Percentiles rank a stretch among this genome's conserved stretches.
Conservation (phyloP, 2,797 vertebrate genomes). For the Bovichtus variegatus region DNA sequence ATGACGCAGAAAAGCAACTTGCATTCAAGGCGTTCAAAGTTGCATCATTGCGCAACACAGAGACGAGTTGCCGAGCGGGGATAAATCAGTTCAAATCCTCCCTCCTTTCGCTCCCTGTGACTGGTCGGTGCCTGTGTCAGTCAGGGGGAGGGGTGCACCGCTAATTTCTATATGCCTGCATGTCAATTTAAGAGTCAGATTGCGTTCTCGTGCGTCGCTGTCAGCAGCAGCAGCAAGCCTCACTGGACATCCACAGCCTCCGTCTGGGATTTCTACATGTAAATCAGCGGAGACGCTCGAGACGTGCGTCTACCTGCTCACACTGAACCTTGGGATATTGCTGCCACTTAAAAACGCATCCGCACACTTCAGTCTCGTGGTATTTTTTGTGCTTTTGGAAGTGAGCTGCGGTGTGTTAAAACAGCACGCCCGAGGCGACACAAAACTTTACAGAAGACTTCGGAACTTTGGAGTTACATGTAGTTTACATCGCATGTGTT, state of each 20-base stretch:
- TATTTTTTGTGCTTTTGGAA: conserved; percentile 3
- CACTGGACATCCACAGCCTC: conserved; percentile 23
- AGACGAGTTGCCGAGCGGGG: conserved; percentile 41
- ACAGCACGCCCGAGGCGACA: conserved; percentile 1
- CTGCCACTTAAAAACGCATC: conserved; percentile 34
- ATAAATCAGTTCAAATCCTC: conserved; percentile 66
- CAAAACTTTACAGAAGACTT: conserved; percentile 49
- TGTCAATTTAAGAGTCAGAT: conserved; percentile 82
- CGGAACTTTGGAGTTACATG: conserved; percentile 59
- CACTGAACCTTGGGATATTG: conserved; percentile 46
- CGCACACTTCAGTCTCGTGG: conserved; percentile 47
- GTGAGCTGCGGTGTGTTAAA: conserved; percentile 31
- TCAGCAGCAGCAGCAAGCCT: conserved; percentile 41
- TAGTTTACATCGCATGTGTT: conserved; percentile 32
- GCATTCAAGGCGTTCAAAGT: conserved; percentile 42
- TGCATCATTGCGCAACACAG: conserved; percentile 75
- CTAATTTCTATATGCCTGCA: conserved; percentile 80
- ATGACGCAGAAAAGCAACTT: conserved; percentile 37
- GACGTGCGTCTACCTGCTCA: conserved; percentile 54
- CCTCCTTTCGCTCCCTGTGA: conserved; percentile 76
- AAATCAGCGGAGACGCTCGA: conserved; percentile 31
- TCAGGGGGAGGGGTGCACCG: conserved; percentile 79
- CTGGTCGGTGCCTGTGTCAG: conserved; percentile 79
- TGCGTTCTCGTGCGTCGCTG: conserved; percentile 69
- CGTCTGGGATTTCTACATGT: conserved; percentile 35